Percentiles rank a stretch among this genome's conserved stretches.
Conservation (phyloP, 2,797 vertebrate species). For the Melanotaenia pygmaea region DNA sequence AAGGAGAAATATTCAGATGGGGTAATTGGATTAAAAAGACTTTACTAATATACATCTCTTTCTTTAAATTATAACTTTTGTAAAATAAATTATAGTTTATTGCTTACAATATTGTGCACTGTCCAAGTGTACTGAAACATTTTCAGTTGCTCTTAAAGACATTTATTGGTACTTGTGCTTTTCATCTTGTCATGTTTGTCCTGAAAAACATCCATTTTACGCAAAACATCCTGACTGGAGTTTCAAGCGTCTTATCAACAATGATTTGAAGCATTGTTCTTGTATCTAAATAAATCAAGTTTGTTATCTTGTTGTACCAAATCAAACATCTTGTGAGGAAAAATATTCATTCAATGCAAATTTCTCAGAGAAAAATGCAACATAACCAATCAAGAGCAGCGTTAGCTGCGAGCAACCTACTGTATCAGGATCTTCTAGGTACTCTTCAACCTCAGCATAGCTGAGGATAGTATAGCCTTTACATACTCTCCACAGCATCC, state of each 20-base stretch:
- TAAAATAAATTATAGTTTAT: neutral
- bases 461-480: slow-evolving; percentile 97
- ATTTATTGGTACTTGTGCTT: neutral
- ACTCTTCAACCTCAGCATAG: slow-evolving; percentile 89
- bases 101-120: neutral
- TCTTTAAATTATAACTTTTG: neutral
- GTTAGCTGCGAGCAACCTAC: slow-evolving; percentile 72
- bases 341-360: neutral
- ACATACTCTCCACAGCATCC: slow-evolving; percentile 96
- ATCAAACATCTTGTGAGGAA: neutral
- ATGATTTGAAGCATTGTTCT: neutral
- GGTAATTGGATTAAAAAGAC: neutral
- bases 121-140: neutral
- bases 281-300: neutral
- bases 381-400: neutral
- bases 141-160: neutral
- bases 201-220: neutral
- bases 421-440: slow-evolving; percentile 89
- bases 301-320: slow-evolving; percentile 16
- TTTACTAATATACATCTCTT: neutral
- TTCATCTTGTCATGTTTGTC: neutral
- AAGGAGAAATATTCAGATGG: no score
- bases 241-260: neutral
- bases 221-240: neutral
- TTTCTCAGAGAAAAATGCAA: neutral